phyloP scores from a whole-genome alignment of 1,140 invertebrate species.

The Zaprionus kolodkinae region DNA sequence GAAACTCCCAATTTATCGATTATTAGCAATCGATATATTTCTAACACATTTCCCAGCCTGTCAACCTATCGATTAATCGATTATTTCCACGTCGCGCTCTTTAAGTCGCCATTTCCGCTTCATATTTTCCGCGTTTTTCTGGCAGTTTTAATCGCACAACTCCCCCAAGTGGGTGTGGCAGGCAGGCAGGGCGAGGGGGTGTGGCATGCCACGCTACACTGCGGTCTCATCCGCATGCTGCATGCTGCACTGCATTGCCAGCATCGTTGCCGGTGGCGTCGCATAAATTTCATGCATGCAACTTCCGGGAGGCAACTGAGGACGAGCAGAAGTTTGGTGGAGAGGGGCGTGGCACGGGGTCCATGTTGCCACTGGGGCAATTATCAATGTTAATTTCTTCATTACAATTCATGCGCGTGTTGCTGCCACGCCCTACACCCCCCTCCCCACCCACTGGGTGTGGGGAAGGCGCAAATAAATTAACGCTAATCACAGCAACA shows the following conservation, averaged over 20 bases:
- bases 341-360: not conserved
- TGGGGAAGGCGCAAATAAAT: conserved; percentile 41
- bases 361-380: conserved; percentile 30
- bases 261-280: not conserved
- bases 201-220: not conserved
- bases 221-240: not conserved
- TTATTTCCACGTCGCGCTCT: not conserved
- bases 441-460: not conserved
- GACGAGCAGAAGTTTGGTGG: not conserved
- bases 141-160: not conserved
- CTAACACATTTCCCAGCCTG: not conserved
- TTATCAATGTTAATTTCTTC: conserved; percentile 82
- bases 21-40: not conserved
- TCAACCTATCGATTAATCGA: not conserved
- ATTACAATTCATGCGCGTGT: conserved; percentile 65
- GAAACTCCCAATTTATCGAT: not conserved
- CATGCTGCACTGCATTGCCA: conserved; percentile 1
- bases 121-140: not conserved
- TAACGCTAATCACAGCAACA: conserved; percentile 43
- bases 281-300: conserved; percentile 47
- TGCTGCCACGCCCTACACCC: conserved; percentile 26
- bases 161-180: not conserved
- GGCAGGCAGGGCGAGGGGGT: not conserved
- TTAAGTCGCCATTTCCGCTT: not conserved
- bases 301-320: conserved; percentile 24